Percentiles rank a stretch among this genome's conserved stretches.
phyloP scores from a whole-genome alignment of 2,888 invertebrate genomes.

The Drosophila longiperda region DNA sequence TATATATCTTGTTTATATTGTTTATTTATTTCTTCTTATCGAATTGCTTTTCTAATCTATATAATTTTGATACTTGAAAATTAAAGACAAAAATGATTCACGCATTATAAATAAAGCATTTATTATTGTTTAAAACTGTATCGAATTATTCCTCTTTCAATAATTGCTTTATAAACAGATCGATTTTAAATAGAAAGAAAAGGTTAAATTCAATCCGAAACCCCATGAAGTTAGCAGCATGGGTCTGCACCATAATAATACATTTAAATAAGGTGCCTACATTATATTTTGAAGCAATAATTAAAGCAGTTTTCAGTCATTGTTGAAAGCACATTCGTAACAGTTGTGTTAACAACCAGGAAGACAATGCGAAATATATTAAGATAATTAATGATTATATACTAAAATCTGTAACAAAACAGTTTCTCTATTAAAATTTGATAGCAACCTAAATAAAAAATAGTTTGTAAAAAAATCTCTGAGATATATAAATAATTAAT shows the following conservation, averaged over 20 bases:
- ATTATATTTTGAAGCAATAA: neutral
- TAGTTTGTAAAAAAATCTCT: neutral
- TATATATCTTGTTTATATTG: neutral
- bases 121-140: neutral
- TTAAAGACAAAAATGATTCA: neutral
- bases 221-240: neutral
- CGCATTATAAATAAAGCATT: neutral
- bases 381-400: conserved; percentile 4
- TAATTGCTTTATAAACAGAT: neutral
- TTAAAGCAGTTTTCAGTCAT: neutral
- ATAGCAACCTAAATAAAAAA: neutral
- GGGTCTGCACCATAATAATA: neutral
- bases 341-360: conserved; percentile 10
- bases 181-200: neutral
- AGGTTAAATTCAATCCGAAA: neutral
- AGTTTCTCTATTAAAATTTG: conserved; percentile 6
- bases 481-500: neutral
- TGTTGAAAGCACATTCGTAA: conserved; percentile 5
- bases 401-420: neutral
- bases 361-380: conserved; percentile 13
- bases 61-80: neutral
- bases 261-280: neutral
- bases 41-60: neutral
- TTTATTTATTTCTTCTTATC: neutral
- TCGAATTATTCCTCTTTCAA: neutral